phyloP scores from a whole-genome alignment of 2,113 vertebrate genomes.

The Rhinoderma darwinii region DNA sequence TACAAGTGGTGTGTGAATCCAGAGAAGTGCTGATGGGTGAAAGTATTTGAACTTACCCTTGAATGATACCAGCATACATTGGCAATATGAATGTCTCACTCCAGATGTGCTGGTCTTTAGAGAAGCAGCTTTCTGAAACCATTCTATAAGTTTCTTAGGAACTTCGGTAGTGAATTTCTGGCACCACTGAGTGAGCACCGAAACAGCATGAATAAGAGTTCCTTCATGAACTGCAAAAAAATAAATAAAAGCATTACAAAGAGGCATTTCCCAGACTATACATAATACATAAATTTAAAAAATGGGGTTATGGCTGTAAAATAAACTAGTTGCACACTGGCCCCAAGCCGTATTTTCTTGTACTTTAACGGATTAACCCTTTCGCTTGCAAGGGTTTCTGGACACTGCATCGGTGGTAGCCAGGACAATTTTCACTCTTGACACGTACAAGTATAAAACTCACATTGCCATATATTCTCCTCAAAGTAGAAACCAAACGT shows the following conservation, averaged over 20 bases:
- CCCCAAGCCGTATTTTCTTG: too few relatives aligned
- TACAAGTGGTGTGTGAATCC: neutral
- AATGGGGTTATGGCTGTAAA: too few relatives aligned
- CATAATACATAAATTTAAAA: too few relatives aligned
- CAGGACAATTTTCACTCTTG: too few relatives aligned
- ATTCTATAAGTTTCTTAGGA: slow-evolving; percentile 83
- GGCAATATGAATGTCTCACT: slow-evolving; percentile 92
- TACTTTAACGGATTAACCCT: too few relatives aligned
- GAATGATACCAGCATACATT: slow-evolving; percentile 90
- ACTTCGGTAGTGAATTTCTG: slow-evolving; percentile 85
- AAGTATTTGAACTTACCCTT: slow-evolving; percentile 78
- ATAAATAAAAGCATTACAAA: neutral
- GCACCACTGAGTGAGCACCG: slow-evolving; percentile 91
- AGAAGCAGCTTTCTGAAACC: slow-evolving; percentile 94
- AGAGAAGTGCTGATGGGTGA: neutral
- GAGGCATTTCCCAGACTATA: too few relatives aligned
- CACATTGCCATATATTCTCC: too few relatives aligned
- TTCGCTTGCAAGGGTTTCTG: too few relatives aligned
- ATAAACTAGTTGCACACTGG: too few relatives aligned
- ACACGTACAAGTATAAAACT: too few relatives aligned
- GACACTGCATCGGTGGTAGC: too few relatives aligned
- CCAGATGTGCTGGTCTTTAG: slow-evolving; percentile 91
- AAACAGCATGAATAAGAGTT: slow-evolving; percentile 89
- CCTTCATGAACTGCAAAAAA: slow-evolving; percentile 86
- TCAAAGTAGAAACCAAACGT: too few relatives aligned